These are phyloP conservation scores for Tyto alba DNA, from an alignment of 2,113 vertebrate genomes.

Conservation along the genomic window DNA sequence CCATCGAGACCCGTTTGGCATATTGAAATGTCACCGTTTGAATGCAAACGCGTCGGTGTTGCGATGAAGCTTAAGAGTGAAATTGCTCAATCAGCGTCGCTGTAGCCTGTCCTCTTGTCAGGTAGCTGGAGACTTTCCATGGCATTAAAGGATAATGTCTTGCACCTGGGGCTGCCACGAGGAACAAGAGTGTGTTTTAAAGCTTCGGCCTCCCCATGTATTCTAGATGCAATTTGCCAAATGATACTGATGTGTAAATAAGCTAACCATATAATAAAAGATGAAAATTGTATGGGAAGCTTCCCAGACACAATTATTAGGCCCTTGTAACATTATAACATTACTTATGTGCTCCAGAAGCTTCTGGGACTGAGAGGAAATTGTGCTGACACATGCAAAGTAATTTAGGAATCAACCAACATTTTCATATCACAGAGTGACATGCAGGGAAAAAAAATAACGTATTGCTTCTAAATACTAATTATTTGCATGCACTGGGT, in stretches of 20 bases:
- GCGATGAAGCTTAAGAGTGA: not conserved
- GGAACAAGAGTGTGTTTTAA: not conserved
- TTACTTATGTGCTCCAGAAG: not conserved
- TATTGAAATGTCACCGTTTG: not conserved
- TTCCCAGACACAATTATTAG: not conserved
- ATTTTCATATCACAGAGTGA: slow-evolving; percentile 7
- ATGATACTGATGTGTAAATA: slow-evolving; percentile 21
- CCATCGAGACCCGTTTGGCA: rapidly evolving
- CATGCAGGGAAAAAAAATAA: slow-evolving; percentile 7
- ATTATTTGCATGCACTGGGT: slow-evolving; percentile 52
- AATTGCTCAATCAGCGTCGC: not conserved
- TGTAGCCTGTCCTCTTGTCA: not conserved
- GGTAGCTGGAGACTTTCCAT: not conserved
- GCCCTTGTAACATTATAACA: not conserved
- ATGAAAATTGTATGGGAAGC: not conserved
- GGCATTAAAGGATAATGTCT: not conserved
- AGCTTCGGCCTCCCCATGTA: not conserved
- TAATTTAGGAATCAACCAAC: not conserved
- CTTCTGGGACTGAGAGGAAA: slow-evolving; percentile 14
- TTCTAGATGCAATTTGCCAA: not conserved
- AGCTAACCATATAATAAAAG: not conserved
- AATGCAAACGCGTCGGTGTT: rapidly evolving
- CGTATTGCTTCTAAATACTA: slow-evolving; percentile 48
- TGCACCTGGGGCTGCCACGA: not conserved
- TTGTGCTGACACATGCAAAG: not conserved